A percentile compares a stretch with the other conserved stretches of the same genome.
Conservation (phyloP, 2,888 invertebrate species). For the Noctuana brunneofusca region DNA sequence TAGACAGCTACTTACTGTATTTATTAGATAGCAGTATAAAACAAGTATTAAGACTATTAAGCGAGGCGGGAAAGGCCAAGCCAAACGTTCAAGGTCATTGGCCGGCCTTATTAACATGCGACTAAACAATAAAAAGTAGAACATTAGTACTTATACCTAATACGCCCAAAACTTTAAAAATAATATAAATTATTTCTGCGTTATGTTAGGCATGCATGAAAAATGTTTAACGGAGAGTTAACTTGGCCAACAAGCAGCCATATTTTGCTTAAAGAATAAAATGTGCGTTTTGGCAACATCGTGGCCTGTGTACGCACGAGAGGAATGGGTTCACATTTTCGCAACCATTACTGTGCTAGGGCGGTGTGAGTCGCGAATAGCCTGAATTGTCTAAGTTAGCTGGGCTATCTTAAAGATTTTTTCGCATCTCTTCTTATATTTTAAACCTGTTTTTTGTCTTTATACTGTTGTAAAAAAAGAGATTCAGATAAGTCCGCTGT, state of each 20-base stretch:
- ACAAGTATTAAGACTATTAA: too few species aligned
- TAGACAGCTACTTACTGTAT: too few species aligned
- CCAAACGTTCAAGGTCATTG: too few species aligned
- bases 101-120: too few species aligned
- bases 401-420: background rate
- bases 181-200: background rate
- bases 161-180: background rate
- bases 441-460: too few species aligned
- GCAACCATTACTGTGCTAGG: background rate
- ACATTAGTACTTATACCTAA: background rate
- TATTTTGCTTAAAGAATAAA: conserved; percentile 11
- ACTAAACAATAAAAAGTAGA: too few species aligned
- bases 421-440: too few species aligned
- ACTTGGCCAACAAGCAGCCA: conserved; percentile 3
- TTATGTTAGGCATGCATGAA: background rate
- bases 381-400: background rate
- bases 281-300: conserved; percentile 24
- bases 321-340: too few species aligned
- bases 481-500: too few species aligned
- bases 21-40: too few species aligned
- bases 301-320: conserved; percentile 11
- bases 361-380: background rate
- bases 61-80: too few species aligned
- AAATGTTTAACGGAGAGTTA: background rate
- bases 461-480: too few species aligned